A percentile compares a stretch with the other conserved stretches of the same genome.
Evolutionary conservation across 2,888 invertebrate species (phyloP).

Genomic region (Melanophora roralis): DNA sequence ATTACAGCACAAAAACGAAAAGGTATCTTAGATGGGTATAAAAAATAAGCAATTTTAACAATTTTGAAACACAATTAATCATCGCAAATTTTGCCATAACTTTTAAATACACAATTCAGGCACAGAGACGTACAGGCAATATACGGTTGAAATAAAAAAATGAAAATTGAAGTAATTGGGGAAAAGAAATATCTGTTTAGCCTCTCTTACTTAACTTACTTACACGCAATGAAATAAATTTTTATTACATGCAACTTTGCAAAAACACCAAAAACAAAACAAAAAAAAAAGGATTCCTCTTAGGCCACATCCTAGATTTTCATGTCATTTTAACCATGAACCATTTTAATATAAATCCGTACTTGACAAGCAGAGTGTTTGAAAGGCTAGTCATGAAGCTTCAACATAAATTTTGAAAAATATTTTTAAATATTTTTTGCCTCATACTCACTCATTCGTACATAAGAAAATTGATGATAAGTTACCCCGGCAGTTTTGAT

Average conservation of each 20-base stretch:
- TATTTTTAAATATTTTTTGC: constrained; percentile 25
- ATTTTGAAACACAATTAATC: constrained; percentile 78
- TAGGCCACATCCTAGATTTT: constrained; percentile 41
- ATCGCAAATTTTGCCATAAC: constrained; percentile 66
- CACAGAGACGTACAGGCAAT: constrained; percentile 8
- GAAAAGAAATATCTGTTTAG: constrained; percentile 20
- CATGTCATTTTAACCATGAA: constrained; percentile 18
- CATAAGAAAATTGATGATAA: background rate
- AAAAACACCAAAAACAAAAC: background rate
- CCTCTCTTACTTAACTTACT: constrained; percentile 14
- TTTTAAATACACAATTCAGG: constrained; percentile 60
- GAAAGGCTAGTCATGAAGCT: constrained; percentile 52
- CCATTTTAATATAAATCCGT: constrained; percentile 12
- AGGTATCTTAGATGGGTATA: constrained; percentile 47
- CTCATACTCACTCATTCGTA: background rate
- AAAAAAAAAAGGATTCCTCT: constrained; percentile 44
- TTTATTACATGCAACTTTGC: constrained; percentile 5
- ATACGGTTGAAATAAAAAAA: background rate
- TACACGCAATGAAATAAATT: constrained; percentile 50
- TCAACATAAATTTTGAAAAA: constrained; percentile 13
- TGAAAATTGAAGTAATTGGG: constrained; percentile 11
- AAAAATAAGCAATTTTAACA: constrained; percentile 75
- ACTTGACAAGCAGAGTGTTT: constrained; percentile 52
- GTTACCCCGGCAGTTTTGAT: background rate
- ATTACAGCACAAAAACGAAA: constrained; percentile 52